These are phyloP conservation scores for Paramisgurnus dabryanus DNA, from an alignment of 2,113 vertebrate genomes.

Conservation along the genomic window DNA sequence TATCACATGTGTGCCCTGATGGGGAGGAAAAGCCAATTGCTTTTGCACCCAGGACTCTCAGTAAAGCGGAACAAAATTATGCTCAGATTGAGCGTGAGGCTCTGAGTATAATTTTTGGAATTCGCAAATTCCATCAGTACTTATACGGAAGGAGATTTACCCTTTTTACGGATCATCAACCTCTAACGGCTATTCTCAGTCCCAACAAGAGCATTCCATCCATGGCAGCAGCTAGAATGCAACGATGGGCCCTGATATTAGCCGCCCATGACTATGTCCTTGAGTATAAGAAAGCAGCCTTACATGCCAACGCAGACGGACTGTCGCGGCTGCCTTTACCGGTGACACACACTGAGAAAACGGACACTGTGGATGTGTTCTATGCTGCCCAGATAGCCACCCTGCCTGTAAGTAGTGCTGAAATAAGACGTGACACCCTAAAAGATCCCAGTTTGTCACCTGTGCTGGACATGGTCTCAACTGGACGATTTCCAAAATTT, in stretches of 20 bases:
- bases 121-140: not conserved
- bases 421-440: not conserved
- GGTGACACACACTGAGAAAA: not conserved
- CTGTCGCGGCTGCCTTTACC: no score
- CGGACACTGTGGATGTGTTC: not conserved
- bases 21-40: not conserved
- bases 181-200: not conserved
- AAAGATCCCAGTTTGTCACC: not conserved
- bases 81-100: not conserved
- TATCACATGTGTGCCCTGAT: no score
- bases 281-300: no score
- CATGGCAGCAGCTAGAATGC: not conserved
- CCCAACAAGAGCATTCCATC: not conserved
- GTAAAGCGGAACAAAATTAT: not conserved
- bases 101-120: not conserved
- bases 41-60: not conserved
- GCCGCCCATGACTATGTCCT: not conserved
- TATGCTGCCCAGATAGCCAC: not conserved
- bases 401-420: not conserved
- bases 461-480: not conserved
- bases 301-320: no score
- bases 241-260: not conserved
- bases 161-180: not conserved
- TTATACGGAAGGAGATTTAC: not conserved
- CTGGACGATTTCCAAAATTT: not conserved